Base-by-base conservation (phyloP, 2,888 invertebrate species). In the Lepidonotus clava region DNA sequence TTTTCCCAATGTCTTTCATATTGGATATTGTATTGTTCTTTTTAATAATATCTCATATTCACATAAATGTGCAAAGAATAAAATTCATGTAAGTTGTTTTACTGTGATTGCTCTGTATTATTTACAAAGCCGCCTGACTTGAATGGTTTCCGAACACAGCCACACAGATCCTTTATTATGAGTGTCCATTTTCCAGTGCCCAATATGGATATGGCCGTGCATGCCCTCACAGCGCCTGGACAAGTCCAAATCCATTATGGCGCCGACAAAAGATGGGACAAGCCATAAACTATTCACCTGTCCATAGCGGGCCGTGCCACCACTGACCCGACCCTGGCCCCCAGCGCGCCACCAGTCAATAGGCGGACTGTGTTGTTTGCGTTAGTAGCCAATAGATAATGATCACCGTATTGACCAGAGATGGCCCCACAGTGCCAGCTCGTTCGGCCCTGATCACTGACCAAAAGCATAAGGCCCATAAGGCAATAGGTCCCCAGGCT, bases 331-430 rank as follows among this genome's bases (percentile, higher is more conserved):
- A 41, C 80, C 80, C 34, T 6, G 8, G 1, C 28, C 28, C 80
- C 28, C 41, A 1, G 46, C 80, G 28, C 5, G 38, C 76, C 38
- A 18, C 38, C 51, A 80, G 51, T 41, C 80, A 46, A 46, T 80
- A 80, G 32, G 24, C 32, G 71, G 36, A n/a, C 34, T 18, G 71
- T 71, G 71, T 71, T 36, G 71, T 71, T 71, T 71, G 71, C 71
- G 36, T n/a, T 24, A 51, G 80, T 80, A n/a, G 80, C 80, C 80
- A 80, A 51, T 80, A 80, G 80, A 80, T 80, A 80, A 46, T 80
- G 80, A 80, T 80, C 46, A 18, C 24, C 80, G 14, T 46, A 80
- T 80, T 80, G 80, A 80, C 80, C 80, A 41, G 21, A 46, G 32
- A 28, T 80, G 80, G 80, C 80, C 51, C 21, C 28, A 46, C 41